Base-by-base conservation (phyloP, 2,888 invertebrate species). In the Acrobasis suavella region DNA sequence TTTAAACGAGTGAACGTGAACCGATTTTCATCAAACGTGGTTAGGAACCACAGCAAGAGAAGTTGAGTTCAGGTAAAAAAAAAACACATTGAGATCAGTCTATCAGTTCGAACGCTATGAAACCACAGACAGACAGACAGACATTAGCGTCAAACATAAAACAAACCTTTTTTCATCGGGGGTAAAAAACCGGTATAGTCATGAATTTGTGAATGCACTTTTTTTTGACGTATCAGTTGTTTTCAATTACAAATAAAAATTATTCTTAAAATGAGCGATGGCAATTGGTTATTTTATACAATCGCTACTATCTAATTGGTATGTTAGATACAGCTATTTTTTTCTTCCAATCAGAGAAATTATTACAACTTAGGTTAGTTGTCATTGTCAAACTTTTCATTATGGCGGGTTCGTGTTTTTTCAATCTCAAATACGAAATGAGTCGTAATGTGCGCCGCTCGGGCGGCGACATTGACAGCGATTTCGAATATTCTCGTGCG, bases 331-430 rank as follows among this genome's bases (percentile, higher is more conserved):
- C 14, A 7, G 22, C 14, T 9, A 16, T 15, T 12, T 15, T 16
- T 52, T 38, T 42, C 14, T 12, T 46, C 62, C 62, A 62, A 62
- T 62, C 15, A 15, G 5, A 55, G 16, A 16, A 15, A 14, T 12
- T 8, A 2, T 12, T 15, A 32, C 9, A 16, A 46, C 32, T 55
- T 55, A 55, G 32, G 69, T 70, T 65, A 66, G 71, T 71, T 83
- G 76, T 85, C 78, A 78, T 56, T 56, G 56, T 56, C 56, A 80
- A 77, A 66, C 71, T 79, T 70, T 64, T 69, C 75, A 72, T 82
- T 88, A 92, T 92, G 92, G 92, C 92, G 92, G 91, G 82, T 86
- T 85, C 76, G 82, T 87, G 87, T 91, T 92, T 91, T 91, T 92
- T 91, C 89, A 83, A 88, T 83, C 85, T 83, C 83, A 87, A 87